Evolutionary conservation across 2,888 invertebrate species (phyloP).

Genomic region (Eugnorisma glareosa): DNA sequence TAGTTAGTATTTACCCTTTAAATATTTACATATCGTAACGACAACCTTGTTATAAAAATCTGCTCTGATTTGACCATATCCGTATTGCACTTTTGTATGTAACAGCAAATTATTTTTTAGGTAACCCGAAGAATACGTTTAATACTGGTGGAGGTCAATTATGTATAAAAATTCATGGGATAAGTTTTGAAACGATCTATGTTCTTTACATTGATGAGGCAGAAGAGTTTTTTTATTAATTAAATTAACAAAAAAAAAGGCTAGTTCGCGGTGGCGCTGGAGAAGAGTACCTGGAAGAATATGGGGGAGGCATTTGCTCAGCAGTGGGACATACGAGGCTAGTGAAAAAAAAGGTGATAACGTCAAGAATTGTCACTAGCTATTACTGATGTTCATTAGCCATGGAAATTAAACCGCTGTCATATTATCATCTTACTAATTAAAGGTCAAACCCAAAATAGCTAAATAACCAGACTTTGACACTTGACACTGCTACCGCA

Average conservation of each 20-base stretch:
- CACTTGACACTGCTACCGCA: slow-evolving; percentile 20
- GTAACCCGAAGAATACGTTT: not conserved
- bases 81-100: not conserved
- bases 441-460: slow-evolving; percentile 25
- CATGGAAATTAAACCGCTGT: not conserved
- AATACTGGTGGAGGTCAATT: not conserved
- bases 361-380: not conserved
- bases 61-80: not conserved
- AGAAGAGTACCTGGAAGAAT: too few relatives aligned
- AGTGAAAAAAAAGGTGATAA: too few relatives aligned
- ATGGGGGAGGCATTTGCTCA: too few relatives aligned
- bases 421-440: slow-evolving; percentile 18
- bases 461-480: slow-evolving; percentile 18
- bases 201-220: not conserved
- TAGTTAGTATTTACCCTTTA: not conserved
- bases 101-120: not conserved
- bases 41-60: not conserved
- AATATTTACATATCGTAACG: not conserved
- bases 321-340: too few relatives aligned
- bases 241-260: too few relatives aligned
- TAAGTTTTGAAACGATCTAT: not conserved
- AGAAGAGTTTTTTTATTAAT: not conserved
- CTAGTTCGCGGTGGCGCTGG: too few relatives aligned
- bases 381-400: slow-evolving; percentile 1
- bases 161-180: not conserved